Evolutionary conservation across 2,888 invertebrate genomes (phyloP).

Genomic region (Pinctada fucata): DNA sequence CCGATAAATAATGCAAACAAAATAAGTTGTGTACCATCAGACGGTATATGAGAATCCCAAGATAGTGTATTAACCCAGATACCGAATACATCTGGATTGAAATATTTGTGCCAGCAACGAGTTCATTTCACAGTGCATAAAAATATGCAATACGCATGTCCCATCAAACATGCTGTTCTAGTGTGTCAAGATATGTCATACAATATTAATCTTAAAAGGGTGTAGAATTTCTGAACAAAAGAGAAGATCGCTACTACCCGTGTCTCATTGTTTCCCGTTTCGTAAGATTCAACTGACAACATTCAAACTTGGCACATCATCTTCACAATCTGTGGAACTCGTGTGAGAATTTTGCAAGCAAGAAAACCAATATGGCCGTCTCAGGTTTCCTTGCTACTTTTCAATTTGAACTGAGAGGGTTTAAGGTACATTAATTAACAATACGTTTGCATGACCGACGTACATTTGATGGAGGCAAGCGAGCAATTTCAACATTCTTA

Average conservation of each 20-base stretch:
- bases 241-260: too few relatives aligned
- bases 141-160: too few relatives aligned
- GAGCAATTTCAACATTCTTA: neutral
- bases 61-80: too few relatives aligned
- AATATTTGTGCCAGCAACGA: too few relatives aligned
- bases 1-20: constrained; percentile 4
- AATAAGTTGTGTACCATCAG: neutral
- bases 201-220: too few relatives aligned
- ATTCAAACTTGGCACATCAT: neutral
- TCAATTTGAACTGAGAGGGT: neutral
- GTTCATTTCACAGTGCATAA: too few relatives aligned
- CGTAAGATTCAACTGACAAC: neutral
- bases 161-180: too few relatives aligned
- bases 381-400: neutral
- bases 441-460: neutral
- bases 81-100: too few relatives aligned
- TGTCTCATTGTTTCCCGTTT: too few relatives aligned
- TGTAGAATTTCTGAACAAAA: too few relatives aligned
- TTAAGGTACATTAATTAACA: neutral
- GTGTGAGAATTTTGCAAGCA: neutral
- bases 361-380: neutral
- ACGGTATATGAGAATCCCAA: neutral
- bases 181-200: too few relatives aligned
- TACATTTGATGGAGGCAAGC: neutral
- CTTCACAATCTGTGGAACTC: neutral